Percentiles rank a stretch among this genome's conserved stretches.
Conservation (phyloP, 2,888 invertebrate species). For the Gymnoscelis rufifasciata region DNA sequence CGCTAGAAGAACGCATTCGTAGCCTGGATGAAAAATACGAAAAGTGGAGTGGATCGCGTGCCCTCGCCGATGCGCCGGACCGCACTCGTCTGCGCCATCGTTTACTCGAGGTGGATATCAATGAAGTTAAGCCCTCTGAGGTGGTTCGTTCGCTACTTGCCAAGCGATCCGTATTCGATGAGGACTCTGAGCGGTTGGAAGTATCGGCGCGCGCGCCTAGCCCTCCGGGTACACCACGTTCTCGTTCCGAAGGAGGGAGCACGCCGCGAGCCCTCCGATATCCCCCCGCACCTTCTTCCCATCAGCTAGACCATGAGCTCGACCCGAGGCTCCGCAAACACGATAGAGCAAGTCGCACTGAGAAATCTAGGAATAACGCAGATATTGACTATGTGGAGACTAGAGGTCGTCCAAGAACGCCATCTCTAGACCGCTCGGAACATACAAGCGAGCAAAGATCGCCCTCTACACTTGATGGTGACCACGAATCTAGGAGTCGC, state of each 20-base stretch:
- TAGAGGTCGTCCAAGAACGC: slow-evolving; percentile 78
- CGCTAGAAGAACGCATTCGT: slow-evolving; percentile 92
- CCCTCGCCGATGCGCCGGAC: slow-evolving; percentile 78
- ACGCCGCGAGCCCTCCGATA: slow-evolving; percentile 82
- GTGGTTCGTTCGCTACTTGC: slow-evolving; percentile 95
- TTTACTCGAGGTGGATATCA: slow-evolving; percentile 87
- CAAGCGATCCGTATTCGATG: slow-evolving; percentile 96
- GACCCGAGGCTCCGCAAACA: slow-evolving; percentile 44
- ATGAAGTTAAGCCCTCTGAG: slow-evolving; percentile 93
- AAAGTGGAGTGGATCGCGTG: slow-evolving; percentile 86
- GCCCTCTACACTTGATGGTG: slow-evolving; percentile 33
- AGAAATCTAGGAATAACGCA: slow-evolving; percentile 39
- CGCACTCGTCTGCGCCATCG: slow-evolving; percentile 83
- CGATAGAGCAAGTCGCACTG: slow-evolving; percentile 36
- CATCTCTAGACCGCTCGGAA: slow-evolving; percentile 46
- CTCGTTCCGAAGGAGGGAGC: slow-evolving; percentile 43
- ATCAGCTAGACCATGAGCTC: slow-evolving; percentile 65
- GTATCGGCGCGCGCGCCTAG: slow-evolving; percentile 92
- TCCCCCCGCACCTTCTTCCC: slow-evolving; percentile 78
- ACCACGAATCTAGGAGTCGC: slow-evolving; percentile 38
- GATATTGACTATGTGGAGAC: slow-evolving; percentile 48
- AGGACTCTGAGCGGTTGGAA: slow-evolving; percentile 94
- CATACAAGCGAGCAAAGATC: slow-evolving; percentile 39
- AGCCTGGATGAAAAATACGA: slow-evolving; percentile 96
- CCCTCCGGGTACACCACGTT: slow-evolving; percentile 45